Evolutionary conservation across 2,797 vertebrate species (phyloP).

Genomic region (Sebastes wilsoni): DNA sequence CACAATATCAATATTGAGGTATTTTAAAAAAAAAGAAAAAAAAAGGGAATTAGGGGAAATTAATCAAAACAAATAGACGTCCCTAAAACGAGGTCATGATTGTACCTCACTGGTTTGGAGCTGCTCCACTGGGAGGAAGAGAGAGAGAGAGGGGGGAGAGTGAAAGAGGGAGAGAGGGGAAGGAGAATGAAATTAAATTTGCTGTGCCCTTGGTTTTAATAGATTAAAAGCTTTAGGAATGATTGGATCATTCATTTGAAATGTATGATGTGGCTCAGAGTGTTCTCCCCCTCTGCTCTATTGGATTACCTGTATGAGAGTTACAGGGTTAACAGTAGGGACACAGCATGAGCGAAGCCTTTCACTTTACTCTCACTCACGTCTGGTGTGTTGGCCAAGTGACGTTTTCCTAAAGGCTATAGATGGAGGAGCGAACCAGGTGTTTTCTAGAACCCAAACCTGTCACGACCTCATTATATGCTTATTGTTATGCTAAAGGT

Average conservation of each 20-base stretch:
- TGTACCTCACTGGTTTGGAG: constrained; percentile 48
- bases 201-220: constrained; percentile 75
- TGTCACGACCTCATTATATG: constrained; percentile 24
- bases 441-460: constrained; percentile 28
- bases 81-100: constrained; percentile 49
- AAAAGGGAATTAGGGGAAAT: constrained; percentile 58
- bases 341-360: constrained; percentile 2
- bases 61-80: constrained; percentile 68
- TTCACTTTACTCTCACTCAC: neutral
- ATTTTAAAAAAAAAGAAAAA: neutral
- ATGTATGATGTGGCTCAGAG: constrained; percentile 55
- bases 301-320: constrained; percentile 59
- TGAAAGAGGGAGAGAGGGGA: neutral
- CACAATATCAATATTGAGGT: too few species aligned
- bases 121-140: constrained; percentile 31
- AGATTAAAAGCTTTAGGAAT: constrained; percentile 76
- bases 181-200: constrained; percentile 61
- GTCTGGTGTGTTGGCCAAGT: neutral
- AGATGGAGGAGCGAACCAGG: constrained; percentile 11
- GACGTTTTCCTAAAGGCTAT: constrained; percentile 7
- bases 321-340: constrained; percentile 11
- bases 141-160: neutral
- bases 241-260: constrained; percentile 76
- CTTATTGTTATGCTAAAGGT: constrained; percentile 40
- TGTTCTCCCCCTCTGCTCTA: constrained; percentile 8